A percentile compares a stretch with the other conserved stretches of the same genome.
Evolutionary conservation across 2,113 vertebrate species (phyloP).

Genomic region (Halcyon malimbica): DNA sequence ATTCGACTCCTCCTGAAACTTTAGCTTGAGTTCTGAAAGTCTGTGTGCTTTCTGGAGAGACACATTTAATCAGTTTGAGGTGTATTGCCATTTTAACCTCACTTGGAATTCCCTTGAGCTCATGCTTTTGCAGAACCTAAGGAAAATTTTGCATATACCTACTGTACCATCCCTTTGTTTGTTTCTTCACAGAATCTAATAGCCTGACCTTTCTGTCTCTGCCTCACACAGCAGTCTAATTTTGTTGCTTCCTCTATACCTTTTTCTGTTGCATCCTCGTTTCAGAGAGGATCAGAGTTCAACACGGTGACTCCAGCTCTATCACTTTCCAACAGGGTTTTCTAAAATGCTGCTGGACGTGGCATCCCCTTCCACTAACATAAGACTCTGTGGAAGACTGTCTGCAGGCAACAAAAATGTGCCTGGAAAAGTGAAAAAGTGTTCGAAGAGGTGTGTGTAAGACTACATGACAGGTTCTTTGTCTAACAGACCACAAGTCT

Average conservation of each 20-base stretch:
- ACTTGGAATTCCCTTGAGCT: background rate
- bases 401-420: background rate
- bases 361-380: background rate
- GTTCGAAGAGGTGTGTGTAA: background rate
- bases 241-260: background rate
- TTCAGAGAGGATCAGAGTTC: background rate
- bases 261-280: background rate
- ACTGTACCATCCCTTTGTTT: background rate
- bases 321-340: background rate
- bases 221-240: background rate
- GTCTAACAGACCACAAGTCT: background rate
- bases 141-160: slow-evolving; percentile 27
- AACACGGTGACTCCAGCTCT: background rate
- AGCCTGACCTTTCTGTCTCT: slow-evolving; percentile 40
- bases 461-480: background rate
- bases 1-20: background rate
- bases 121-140: background rate
- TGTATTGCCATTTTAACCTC: slow-evolving; percentile 10
- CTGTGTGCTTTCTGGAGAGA: background rate
- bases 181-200: slow-evolving; percentile 6
- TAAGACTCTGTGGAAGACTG: background rate
- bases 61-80: background rate
- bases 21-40: slow-evolving; percentile 3
- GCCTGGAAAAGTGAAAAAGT: background rate
- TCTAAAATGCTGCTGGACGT: background rate